A percentile compares a stretch with the other conserved stretches of the same genome.
Conservation (phyloP, 2,113 vertebrate species). For the Rhabdornis inornatus region DNA sequence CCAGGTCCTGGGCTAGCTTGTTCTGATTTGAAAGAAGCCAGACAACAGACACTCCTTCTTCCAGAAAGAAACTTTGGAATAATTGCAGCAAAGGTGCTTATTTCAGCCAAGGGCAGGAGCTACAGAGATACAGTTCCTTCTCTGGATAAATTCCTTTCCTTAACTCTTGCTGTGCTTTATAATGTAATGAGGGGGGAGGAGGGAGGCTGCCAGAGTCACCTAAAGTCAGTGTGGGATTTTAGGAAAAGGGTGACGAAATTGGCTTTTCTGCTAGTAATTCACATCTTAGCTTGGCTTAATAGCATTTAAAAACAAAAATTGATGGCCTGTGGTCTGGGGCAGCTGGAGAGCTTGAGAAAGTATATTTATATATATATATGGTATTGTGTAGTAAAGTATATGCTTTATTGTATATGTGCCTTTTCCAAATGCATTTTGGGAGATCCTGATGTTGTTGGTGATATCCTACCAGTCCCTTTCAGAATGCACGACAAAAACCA, state of each 20-base stretch:
- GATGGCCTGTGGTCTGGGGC: slow-evolving; percentile 32
- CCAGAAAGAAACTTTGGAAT: background rate
- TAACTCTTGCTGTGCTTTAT: background rate
- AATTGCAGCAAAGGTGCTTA: background rate
- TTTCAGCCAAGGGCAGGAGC: background rate
- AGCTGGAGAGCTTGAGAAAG: slow-evolving; percentile 58
- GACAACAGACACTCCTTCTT: background rate
- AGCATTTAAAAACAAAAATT: background rate
- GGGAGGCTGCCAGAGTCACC: background rate
- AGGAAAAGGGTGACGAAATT: background rate
- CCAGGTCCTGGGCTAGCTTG: background rate
- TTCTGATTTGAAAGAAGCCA: background rate
- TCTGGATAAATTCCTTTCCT: background rate
- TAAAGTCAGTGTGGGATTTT: background rate
- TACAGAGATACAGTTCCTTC: background rate
- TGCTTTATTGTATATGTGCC: slow-evolving; percentile 71
- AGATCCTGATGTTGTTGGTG: background rate
- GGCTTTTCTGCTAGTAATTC: background rate
- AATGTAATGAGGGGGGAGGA: background rate
- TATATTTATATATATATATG: slow-evolving; percentile 34
- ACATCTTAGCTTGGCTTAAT: background rate
- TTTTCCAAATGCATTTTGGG: slow-evolving; percentile 72
- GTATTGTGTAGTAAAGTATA: slow-evolving; percentile 51
- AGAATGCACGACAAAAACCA: slow-evolving; percentile 47
- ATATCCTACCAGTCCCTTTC: slow-evolving; percentile 30